Conservation (phyloP, 2,113 vertebrate genomes). For the Amazona vittata region DNA sequence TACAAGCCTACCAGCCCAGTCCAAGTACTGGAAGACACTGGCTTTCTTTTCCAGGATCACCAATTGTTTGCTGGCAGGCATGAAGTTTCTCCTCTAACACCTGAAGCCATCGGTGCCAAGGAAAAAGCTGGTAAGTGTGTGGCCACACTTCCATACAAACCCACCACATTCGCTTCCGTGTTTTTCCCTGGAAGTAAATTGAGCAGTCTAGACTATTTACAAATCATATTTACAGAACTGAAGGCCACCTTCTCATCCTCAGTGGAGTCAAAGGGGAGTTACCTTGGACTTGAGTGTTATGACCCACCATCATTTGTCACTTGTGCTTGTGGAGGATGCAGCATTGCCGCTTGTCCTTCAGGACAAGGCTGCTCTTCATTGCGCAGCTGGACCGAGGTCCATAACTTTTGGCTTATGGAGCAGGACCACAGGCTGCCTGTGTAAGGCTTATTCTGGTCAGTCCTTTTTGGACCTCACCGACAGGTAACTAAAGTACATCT, state of each 20-base stretch:
- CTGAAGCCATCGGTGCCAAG: conserved; percentile 60
- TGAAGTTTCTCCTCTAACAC: conserved; percentile 64
- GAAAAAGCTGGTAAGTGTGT: conserved; percentile 73
- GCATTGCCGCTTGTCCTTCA: neutral
- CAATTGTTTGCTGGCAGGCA: conserved; percentile 69
- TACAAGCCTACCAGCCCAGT: conserved; percentile 67
- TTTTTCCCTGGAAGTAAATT: neutral
- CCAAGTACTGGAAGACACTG: conserved; percentile 70
- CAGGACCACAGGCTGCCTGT: neutral
- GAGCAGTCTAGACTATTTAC: neutral
- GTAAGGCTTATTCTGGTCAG: neutral
- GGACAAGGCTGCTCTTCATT: neutral
- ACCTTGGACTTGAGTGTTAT: neutral
- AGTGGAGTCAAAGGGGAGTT: neutral
- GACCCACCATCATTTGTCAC: neutral
- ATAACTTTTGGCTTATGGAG: neutral
- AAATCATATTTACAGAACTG: neutral
- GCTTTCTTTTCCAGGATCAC: conserved; percentile 72
- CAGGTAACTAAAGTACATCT: neutral
- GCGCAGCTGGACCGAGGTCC: neutral
- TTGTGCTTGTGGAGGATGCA: neutral
- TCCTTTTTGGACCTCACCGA: neutral
- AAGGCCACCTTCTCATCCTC: neutral
- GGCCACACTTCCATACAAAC: neutral
- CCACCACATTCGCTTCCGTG: too few species aligned